phyloP scores from a whole-genome alignment of 2,888 invertebrate genomes.

The Lasioglossum villosulum region DNA sequence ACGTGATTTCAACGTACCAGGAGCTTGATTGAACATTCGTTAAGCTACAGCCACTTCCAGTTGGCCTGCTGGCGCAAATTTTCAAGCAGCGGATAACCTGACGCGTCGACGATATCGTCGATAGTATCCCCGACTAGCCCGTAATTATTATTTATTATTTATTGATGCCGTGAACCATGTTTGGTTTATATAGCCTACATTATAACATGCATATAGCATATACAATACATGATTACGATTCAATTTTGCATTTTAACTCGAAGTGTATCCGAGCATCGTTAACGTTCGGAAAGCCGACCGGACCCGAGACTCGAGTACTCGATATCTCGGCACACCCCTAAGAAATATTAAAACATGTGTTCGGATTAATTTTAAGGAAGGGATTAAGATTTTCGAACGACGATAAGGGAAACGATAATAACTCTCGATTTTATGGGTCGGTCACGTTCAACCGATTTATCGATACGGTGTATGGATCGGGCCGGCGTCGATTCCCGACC shows the following conservation, averaged over 20 bases:
- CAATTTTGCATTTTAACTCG: too few relatives aligned
- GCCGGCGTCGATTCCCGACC: not conserved
- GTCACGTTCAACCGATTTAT: conserved; percentile 12
- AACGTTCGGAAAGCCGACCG: too few relatives aligned
- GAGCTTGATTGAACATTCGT: not conserved
- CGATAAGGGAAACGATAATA: conserved; percentile 4
- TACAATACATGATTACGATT: too few relatives aligned
- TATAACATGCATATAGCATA: too few relatives aligned
- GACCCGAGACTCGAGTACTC: too few relatives aligned
- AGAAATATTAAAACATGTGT: not conserved
- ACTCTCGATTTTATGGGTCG: conserved; percentile 3
- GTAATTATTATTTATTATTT: too few relatives aligned
- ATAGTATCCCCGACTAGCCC: not conserved
- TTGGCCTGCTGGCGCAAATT: not conserved
- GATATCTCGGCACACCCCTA: too few relatives aligned
- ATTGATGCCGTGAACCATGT: too few relatives aligned
- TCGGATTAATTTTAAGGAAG: not conserved
- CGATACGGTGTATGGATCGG: conserved; percentile 18
- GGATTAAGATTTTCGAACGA: not conserved
- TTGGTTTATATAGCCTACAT: too few relatives aligned
- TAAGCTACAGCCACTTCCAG: not conserved
- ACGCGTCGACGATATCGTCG: not conserved
- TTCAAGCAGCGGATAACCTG: not conserved
- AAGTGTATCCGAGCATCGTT: too few relatives aligned
- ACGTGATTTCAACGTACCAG: not conserved